Evolutionary conservation across 2,888 invertebrate species (phyloP).

Genomic region (Didymodactylos carnosus): DNA sequence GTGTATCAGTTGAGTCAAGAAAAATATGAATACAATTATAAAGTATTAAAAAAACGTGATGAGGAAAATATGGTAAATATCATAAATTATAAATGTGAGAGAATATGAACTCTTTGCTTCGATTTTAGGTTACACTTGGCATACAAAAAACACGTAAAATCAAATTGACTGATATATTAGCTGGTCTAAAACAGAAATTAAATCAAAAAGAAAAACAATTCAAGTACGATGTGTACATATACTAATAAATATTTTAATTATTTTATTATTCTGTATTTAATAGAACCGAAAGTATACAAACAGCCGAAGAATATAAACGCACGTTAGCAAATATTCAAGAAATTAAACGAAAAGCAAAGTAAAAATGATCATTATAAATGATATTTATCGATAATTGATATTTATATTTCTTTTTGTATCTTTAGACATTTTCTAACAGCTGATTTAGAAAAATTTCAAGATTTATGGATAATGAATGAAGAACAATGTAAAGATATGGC

Average conservation of each 20-base stretch:
- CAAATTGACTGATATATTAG: constrained; percentile 45
- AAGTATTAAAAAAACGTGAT: constrained; percentile 58
- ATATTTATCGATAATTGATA: too few species aligned
- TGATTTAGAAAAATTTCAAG: constrained; percentile 31
- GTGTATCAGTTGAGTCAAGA: constrained; percentile 63
- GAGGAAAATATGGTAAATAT: constrained; percentile 48
- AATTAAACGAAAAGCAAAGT: constrained; percentile 27
- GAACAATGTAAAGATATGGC: constrained; percentile 27
- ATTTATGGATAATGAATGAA: constrained; percentile 35
- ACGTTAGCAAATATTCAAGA: constrained; percentile 32
- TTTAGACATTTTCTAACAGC: constrained; percentile 31
- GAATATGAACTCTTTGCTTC: neutral
- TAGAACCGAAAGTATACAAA: constrained; percentile 46
- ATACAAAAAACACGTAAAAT: constrained; percentile 6
- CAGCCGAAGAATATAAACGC: constrained; percentile 44
- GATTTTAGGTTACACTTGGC: too few species aligned
- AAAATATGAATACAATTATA: constrained; percentile 72
- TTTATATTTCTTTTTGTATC: neutral
- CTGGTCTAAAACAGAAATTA: constrained; percentile 46
- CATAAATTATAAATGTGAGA: constrained; percentile 22
- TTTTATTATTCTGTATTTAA: too few species aligned
- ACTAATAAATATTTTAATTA: too few species aligned
- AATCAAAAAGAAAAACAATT: constrained; percentile 47
- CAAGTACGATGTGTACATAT: too few species aligned
- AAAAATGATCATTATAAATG: constrained; percentile 16